Evolutionary conservation across 2,113 vertebrate genomes (phyloP), one percentile per base, ranked within the genome.

Genomic region (Ranitomeya variabilis): DNA sequence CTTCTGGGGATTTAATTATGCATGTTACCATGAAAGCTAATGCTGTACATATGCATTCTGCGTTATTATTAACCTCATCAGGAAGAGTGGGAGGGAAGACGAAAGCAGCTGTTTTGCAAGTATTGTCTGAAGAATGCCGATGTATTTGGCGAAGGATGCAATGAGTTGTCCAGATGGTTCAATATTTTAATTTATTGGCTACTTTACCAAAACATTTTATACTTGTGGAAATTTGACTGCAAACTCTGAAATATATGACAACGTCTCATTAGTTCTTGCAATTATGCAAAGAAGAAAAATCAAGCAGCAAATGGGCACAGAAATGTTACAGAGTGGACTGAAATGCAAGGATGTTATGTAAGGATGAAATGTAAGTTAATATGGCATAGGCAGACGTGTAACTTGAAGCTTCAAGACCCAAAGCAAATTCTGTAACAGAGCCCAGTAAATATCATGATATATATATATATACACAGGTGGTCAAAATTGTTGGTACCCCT

Each of bases 11-110:
- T 94, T 93, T 94, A 93, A 92, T 92, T 93, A 92, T 93, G 91
- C 92, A 94, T 93, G 91, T 92, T 95, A 93, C 94, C 90, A 93
- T 91, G 93, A 93, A 94, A 92, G 91, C 92, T 94, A 93, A 94
- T 93, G 92, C 91, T 90, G 91, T 93, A 92, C 92, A 92, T 92
- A 92, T 92, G 93, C 94, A 93, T 93, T 93, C 93, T 90, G 92
- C 93, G 93, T 93, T 95, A 94, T 94, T 94, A 95, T 94, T 95
- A 94, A 94, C 93, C 94, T 95, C 92, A 93, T 93, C 93, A 93
- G 92, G 92, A 91, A 90, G 89, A 89, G 89, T 71, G 52, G 81
- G 80, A 69, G 87, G 67, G 31, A 79, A 74, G 79, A 86, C 87
- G 85, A 89, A 93, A 91, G 92, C 93, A 94, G 93, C 93, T 94